These are phyloP conservation scores for Nycticorax nycticorax DNA, from an alignment of 2,113 vertebrate genomes.

Conservation along the genomic window DNA sequence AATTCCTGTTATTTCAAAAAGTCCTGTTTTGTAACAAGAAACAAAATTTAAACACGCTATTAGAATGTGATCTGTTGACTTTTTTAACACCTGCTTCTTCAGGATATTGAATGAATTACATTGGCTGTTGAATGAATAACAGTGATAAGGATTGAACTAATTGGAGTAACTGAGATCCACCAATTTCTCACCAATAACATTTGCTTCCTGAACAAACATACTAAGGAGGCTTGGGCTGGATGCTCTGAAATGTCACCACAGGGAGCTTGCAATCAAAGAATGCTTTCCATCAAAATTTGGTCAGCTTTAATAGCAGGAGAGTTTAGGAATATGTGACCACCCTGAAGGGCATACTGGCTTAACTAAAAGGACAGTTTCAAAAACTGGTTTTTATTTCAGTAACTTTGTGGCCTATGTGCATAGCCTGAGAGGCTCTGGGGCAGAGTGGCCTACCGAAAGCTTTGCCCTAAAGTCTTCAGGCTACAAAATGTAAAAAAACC, in stretches of 20 bases:
- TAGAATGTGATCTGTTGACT: not conserved
- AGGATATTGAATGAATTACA: not conserved
- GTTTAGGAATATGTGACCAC: not conserved
- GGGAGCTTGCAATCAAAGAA: not conserved
- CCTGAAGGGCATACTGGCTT: slow-evolving; percentile 2
- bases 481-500: not conserved
- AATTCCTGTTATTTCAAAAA: not conserved
- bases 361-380: slow-evolving; percentile 5
- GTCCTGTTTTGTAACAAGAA: not conserved
- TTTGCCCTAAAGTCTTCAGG: not conserved
- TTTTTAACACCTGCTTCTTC: not conserved
- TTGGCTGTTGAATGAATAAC: not conserved
- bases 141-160: not conserved
- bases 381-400: not conserved
- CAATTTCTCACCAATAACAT: not conserved
- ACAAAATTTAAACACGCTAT: not conserved
- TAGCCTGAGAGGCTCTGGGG: not conserved
- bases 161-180: not conserved
- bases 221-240: not conserved
- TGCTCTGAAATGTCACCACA: not conserved
- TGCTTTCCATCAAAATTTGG: not conserved
- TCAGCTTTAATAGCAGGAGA: not conserved
- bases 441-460: not conserved
- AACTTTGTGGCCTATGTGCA: not conserved
- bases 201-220: not conserved